Evolutionary conservation across 2,797 vertebrate genomes (phyloP).

Genomic region (Anguilla megastoma): DNA sequence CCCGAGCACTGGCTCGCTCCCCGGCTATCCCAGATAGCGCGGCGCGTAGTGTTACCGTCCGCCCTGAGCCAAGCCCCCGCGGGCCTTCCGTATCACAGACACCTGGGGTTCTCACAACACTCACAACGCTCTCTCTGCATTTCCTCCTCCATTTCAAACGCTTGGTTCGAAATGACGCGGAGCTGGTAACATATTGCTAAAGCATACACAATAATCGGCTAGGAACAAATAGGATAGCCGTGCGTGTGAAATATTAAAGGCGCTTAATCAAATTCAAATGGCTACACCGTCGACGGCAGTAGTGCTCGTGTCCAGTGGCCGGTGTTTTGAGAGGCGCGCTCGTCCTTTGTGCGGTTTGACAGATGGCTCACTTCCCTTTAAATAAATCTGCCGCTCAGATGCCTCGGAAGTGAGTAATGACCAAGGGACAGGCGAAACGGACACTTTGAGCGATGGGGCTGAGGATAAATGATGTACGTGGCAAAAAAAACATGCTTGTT

Average conservation of each 20-base stretch:
- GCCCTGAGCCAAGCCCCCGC: too few relatives aligned
- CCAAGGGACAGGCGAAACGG: slow-evolving; percentile 53
- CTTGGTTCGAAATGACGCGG: background rate
- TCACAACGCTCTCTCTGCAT: background rate
- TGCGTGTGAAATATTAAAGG: too few relatives aligned
- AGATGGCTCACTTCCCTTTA: slow-evolving; percentile 59
- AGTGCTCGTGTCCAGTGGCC: background rate
- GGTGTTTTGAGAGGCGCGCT: slow-evolving; percentile 45
- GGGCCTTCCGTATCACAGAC: background rate
- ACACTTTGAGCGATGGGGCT: slow-evolving; percentile 56
- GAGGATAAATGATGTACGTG: slow-evolving; percentile 58
- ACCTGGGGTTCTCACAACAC: background rate
- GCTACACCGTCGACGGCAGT: background rate
- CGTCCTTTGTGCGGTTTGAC: slow-evolving; percentile 54
- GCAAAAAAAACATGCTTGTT: slow-evolving; percentile 44
- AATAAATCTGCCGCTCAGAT: slow-evolving; percentile 66
- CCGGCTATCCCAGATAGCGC: slow-evolving; percentile 13
- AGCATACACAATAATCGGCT: background rate
- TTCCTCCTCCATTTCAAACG: background rate
- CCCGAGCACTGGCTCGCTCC: slow-evolving; percentile 46
- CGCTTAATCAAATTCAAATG: background rate
- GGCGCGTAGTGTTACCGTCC: background rate
- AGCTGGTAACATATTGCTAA: background rate
- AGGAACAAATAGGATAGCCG: background rate
- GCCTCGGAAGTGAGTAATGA: slow-evolving; percentile 64